Conservation (phyloP, 2,113 vertebrate species). For the Festucalex cinctus region DNA sequence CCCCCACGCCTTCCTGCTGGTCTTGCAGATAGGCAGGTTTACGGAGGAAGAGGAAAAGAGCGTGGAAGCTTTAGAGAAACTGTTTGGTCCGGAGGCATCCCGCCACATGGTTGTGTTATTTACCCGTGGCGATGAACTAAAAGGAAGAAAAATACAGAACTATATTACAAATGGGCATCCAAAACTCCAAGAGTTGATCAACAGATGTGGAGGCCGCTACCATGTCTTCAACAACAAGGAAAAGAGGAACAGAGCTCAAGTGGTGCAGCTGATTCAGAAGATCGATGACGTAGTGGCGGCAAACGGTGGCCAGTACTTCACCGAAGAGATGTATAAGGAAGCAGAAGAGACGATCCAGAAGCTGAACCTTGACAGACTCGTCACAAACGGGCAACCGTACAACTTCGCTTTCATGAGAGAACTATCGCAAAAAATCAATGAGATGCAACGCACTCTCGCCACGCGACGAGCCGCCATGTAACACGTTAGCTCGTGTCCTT, state of each 20-base stretch:
- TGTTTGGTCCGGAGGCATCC: too few relatives aligned
- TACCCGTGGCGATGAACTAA: not conserved
- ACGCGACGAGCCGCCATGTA: too few relatives aligned
- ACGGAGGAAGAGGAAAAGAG: too few relatives aligned
- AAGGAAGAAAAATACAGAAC: too few relatives aligned
- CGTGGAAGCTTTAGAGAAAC: too few relatives aligned
- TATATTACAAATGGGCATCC: slow-evolving; percentile 1
- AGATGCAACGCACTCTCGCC: too few relatives aligned
- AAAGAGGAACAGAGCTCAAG: slow-evolving; percentile 12
- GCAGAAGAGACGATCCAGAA: not conserved
- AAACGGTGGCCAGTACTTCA: slow-evolving; percentile 22
- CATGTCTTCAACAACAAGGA: slow-evolving; percentile 39
- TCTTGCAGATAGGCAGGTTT: not conserved
- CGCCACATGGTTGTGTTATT: too few relatives aligned
- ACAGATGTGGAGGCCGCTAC: slow-evolving; percentile 28
- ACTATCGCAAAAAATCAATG: too few relatives aligned
- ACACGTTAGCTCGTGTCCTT: too few relatives aligned
- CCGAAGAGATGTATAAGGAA: slow-evolving; percentile 18
- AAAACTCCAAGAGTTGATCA: slow-evolving; percentile 19
- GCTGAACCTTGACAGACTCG: accelerated
- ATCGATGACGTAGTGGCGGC: slow-evolving; percentile 35
- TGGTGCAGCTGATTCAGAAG: slow-evolving; percentile 20
- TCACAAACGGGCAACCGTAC: too few relatives aligned
- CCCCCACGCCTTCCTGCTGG: too few relatives aligned
- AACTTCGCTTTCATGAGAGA: too few relatives aligned